Conservation (phyloP, 2,888 invertebrate species). For the Acholoe squamosa region DNA sequence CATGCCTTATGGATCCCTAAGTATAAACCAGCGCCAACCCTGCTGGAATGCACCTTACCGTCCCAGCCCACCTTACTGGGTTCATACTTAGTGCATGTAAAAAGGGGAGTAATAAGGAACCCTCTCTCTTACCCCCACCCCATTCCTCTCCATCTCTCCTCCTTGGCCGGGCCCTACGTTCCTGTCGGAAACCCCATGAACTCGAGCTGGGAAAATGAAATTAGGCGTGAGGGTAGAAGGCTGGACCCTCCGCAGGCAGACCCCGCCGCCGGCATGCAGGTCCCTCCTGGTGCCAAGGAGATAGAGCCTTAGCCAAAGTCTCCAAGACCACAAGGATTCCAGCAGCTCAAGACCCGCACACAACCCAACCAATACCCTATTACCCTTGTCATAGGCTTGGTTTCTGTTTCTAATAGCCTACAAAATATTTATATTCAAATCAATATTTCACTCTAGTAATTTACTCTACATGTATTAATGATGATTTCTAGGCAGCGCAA, state of each 20-base stretch:
- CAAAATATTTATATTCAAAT: background rate
- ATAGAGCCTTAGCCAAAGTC: slow-evolving; percentile 4
- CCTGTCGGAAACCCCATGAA: slow-evolving; percentile 24
- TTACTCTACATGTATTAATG: background rate
- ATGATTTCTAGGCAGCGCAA: background rate
- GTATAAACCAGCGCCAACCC: background rate
- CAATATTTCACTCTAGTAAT: background rate
- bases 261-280: background rate
- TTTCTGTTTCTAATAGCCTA: background rate
- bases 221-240: slow-evolving; percentile 59
- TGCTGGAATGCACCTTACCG: background rate
- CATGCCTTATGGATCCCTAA: background rate
- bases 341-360: too few species aligned
- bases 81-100: background rate
- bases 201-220: slow-evolving; percentile 53
- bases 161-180: background rate
- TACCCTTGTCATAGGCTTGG: too few species aligned
- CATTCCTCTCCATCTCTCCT: background rate
- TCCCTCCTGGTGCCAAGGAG: background rate
- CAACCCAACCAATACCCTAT: too few species aligned
- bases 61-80: background rate
- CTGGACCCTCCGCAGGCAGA: slow-evolving; percentile 46
- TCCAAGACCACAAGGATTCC: slow-evolving; percentile 17
- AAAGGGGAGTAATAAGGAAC: background rate
- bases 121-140: background rate